Percentiles rank a stretch among this genome's conserved stretches.
phyloP scores from a whole-genome alignment of 2,797 vertebrate genomes.

The Cichlasoma orientale region DNA sequence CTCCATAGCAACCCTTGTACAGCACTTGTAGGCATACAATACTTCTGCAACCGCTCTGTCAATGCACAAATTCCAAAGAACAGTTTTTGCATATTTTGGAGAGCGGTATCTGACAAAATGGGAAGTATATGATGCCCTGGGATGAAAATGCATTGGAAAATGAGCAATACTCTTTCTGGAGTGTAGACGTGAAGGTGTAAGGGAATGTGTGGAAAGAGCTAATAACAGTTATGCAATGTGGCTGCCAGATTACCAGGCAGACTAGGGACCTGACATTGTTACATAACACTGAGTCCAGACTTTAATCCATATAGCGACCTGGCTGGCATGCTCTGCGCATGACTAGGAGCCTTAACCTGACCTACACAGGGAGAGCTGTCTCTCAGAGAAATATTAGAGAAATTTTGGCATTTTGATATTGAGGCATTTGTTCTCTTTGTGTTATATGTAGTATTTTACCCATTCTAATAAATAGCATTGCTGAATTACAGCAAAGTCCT shows the following conservation, averaged over 20 bases:
- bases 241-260: constrained; percentile 65
- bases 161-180: not conserved
- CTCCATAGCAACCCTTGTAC: not conserved
- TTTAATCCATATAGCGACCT: constrained; percentile 71
- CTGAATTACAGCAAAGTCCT: not conserved
- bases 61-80: not conserved
- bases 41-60: not conserved
- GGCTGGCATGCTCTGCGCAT: constrained; percentile 15
- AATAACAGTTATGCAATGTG: constrained; percentile 72
- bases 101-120: not conserved
- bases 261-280: constrained; percentile 64
- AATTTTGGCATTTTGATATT: not conserved
- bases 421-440: not conserved
- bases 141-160: not conserved
- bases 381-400: not conserved
- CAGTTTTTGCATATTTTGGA: not conserved
- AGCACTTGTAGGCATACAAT: not conserved
- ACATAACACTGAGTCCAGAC: constrained; percentile 69
- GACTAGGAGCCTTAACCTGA: constrained; percentile 21
- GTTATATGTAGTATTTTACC: not conserved
- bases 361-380: not conserved
- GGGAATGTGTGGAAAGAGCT: constrained; percentile 43
- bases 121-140: not conserved
- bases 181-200: constrained; percentile 35
- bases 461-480: not conserved